Conservation (phyloP, 2,888 invertebrate genomes). For the Oscheius sp. region DNA sequence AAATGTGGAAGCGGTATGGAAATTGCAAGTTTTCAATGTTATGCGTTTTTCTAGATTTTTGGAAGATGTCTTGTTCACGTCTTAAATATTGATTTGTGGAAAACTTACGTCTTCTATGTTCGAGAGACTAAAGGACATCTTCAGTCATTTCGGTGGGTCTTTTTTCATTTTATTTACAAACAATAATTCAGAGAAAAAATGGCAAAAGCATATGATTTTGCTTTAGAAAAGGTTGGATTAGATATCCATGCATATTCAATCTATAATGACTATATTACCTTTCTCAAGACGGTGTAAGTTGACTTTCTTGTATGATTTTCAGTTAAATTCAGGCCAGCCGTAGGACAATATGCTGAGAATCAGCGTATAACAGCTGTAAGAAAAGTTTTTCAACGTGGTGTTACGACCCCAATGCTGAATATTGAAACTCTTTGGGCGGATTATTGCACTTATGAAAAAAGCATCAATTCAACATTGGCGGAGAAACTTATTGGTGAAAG, state of each 20-base stretch:
- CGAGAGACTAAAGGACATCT: slow-evolving; percentile 95
- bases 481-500: slow-evolving; percentile 98
- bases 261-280: slow-evolving; percentile 97
- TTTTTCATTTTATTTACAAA: neutral
- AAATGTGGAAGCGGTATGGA: slow-evolving; percentile 89
- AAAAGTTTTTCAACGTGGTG: slow-evolving; percentile 94
- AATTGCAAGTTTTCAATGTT: neutral
- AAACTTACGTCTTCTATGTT: slow-evolving; percentile 95
- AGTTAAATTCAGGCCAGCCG: slow-evolving; percentile 81
- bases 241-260: slow-evolving; percentile 95
- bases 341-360: slow-evolving; percentile 98
- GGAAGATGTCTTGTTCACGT: slow-evolving; percentile 97
- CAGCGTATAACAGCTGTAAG: slow-evolving; percentile 98
- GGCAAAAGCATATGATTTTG: slow-evolving; percentile 99
- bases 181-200: slow-evolving; percentile 89
- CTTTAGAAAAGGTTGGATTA: slow-evolving; percentile 97
- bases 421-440: slow-evolving; percentile 94
- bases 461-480: slow-evolving; percentile 88
- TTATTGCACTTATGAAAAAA: slow-evolving; percentile 91
- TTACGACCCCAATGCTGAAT: slow-evolving; percentile 94
- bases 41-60: slow-evolving; percentile 82
- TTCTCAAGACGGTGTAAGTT: slow-evolving; percentile 79
- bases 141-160: slow-evolving; percentile 84
- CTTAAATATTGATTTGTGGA: slow-evolving; percentile 98
- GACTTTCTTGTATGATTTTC: neutral